phyloP scores from a whole-genome alignment of 2,113 vertebrate genomes.

The Amphilophus citrinellus region DNA sequence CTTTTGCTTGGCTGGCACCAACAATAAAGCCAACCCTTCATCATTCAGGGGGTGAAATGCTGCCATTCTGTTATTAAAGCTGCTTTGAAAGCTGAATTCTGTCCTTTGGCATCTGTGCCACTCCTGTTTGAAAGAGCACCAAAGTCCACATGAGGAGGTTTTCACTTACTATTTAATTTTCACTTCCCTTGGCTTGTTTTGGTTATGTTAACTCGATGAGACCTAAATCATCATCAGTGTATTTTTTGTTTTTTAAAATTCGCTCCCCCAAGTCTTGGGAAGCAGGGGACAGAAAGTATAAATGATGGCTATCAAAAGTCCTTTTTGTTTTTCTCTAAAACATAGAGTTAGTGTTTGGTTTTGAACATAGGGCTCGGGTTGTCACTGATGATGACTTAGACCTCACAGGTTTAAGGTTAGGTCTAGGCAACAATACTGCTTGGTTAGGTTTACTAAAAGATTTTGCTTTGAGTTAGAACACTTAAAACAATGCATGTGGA shows the following conservation, averaged over 20 bases:
- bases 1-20: neutral
- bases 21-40: neutral
- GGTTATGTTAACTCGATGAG: neutral
- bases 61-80: neutral
- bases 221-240: neutral
- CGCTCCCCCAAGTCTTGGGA: neutral
- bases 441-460: neutral
- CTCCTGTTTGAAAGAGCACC: neutral
- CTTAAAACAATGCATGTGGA: neutral
- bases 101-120: neutral
- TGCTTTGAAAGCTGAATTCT: neutral
- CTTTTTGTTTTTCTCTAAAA: neutral
- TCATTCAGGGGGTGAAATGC: conserved; percentile 1
- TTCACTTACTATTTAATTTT: neutral
- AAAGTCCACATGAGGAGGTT: neutral
- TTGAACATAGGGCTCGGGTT: neutral
- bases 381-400: neutral
- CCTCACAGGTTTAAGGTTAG: neutral
- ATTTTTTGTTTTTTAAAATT: neutral
- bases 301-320: neutral
- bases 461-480: neutral
- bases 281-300: neutral
- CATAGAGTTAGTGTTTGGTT: no score
- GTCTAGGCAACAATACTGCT: neutral
- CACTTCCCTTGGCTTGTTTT: neutral